phyloP scores from a whole-genome alignment of 2,113 vertebrate genomes.

The Mola mola region DNA sequence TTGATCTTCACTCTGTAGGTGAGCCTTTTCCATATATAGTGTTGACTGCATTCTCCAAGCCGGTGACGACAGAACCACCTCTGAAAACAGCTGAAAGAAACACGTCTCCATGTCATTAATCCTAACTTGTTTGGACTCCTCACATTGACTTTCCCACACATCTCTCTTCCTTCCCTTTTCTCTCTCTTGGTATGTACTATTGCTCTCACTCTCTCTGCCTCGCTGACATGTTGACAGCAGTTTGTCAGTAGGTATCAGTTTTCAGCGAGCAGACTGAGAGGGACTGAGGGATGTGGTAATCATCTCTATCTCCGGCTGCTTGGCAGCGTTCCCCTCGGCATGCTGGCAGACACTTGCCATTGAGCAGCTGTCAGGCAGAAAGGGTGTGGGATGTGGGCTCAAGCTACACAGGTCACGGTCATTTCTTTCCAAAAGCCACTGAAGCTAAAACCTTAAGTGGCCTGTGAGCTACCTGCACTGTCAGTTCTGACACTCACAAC shows the following conservation, averaged over 20 bases:
- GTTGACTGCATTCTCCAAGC: conserved; percentile 71
- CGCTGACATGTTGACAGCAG: conserved; percentile 81
- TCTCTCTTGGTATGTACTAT: conserved; percentile 56
- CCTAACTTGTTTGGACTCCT: conserved; percentile 75
- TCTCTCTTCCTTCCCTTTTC: conserved; percentile 51
- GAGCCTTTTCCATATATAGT: conserved; percentile 56
- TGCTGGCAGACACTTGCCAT: conserved; percentile 82
- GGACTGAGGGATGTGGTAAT: conserved; percentile 84
- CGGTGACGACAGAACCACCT: conserved; percentile 54
- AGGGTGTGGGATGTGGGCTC: conserved; percentile 80
- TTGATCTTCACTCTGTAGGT: conserved; percentile 43
- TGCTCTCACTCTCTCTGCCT: conserved; percentile 69
- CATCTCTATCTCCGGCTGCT: conserved; percentile 80
- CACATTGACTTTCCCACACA: conserved; percentile 57
- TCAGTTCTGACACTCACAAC: conserved; percentile 77
- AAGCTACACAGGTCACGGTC: conserved; percentile 78
- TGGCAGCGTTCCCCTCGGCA: conserved; percentile 76
- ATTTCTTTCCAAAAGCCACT: conserved; percentile 79
- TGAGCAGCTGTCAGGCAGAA: conserved; percentile 85
- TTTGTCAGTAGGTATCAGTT: conserved; percentile 82
- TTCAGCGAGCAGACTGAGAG: conserved; percentile 77
- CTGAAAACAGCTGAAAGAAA: conserved; percentile 54
- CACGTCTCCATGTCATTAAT: conserved; percentile 61
- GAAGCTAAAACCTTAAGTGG: conserved; percentile 84
- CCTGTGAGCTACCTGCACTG: conserved; percentile 82